Base-by-base conservation (phyloP, 1,140 invertebrate genomes). In the Pogonus chalceus region DNA sequence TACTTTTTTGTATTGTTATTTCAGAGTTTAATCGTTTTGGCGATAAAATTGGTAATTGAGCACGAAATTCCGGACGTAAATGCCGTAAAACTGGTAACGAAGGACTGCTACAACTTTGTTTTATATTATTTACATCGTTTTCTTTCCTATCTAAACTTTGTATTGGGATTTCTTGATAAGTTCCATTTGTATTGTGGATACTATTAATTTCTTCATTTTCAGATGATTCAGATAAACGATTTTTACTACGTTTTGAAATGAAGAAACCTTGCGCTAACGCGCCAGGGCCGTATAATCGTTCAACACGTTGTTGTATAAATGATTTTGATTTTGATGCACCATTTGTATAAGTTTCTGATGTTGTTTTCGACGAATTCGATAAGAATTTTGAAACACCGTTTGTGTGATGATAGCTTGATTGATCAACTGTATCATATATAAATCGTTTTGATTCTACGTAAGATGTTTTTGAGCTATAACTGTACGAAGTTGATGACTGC, bases 221-320 rank as follows among this genome's bases (percentile, higher is more conserved):
- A 31, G 65, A 63, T 20, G 61, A 63, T 53, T 67, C 65, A 1
- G 59, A 64, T 7, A 18, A 31, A 7, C 62, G 57, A 37, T 57
- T 58, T 56, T 68, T 63, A 31, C 65, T 61, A 3, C 78, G 65
- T 57, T 82, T 82, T 37, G 78, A 78, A 56, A 83, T 84, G 63
- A 87, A 87, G 62, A 91, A 91, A 4, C 85, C 86, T 66, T 88
- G 85, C 2, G 87, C 87, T 4, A 90, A 64, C 12, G 88, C 88
- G 21, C 87, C 86, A 0, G 87, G 87, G 0, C 90, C 90, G 67
- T 92, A 93, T 0, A 93, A 68, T 53, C 89, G 75, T 64, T 93
- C 90, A 1, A 93, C 88, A 31, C 88, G 76, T 65, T 92, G 87
- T 65, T 92, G 85, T 23, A 94, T 90, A 58, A 92, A 89, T 24